Evolutionary conservation across 1,140 invertebrate genomes (phyloP).

Genomic region (Chrysomallon squamiferum): DNA sequence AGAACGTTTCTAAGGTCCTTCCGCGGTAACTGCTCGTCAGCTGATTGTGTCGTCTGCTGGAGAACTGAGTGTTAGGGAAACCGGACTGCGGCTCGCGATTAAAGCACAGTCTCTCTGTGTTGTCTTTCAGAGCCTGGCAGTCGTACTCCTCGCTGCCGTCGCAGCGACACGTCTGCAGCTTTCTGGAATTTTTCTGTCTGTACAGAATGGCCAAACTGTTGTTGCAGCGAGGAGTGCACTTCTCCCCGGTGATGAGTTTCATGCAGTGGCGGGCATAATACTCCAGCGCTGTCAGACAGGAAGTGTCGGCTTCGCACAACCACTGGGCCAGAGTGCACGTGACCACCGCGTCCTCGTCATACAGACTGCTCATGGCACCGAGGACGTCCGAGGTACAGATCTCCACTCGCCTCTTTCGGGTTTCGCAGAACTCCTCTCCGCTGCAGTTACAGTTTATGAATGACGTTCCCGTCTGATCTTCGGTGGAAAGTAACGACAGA

Average conservation of each 20-base stretch:
- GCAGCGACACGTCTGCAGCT: conserved; percentile 48
- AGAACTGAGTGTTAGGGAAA: too few species aligned
- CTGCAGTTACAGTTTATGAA: conserved; percentile 53
- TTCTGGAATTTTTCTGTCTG: conserved; percentile 42
- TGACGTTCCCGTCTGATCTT: conserved; percentile 36
- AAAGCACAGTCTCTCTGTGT: conserved; percentile 44
- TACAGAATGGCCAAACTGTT: conserved; percentile 53
- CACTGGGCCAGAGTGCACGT: conserved; percentile 45
- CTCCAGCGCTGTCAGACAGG: conserved; percentile 44
- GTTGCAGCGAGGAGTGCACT: conserved; percentile 45
- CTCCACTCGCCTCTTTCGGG: conserved; percentile 35
- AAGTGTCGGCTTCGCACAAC: conserved; percentile 56
- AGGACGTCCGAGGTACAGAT: conserved; percentile 43
- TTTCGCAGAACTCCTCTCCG: conserved; percentile 31
- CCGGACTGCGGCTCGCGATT: neutral
- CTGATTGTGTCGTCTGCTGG: too few species aligned
- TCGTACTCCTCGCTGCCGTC: conserved; percentile 47
- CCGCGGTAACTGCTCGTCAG: too few species aligned
- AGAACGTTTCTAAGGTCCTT: too few species aligned
- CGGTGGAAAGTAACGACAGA: conserved; percentile 45
- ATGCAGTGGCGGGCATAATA: conserved; percentile 46
- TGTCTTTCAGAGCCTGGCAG: conserved; percentile 35
- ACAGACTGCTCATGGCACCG: conserved; percentile 25
- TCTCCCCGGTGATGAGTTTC: conserved; percentile 26
- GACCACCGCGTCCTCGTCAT: conserved; percentile 26